phyloP scores from a whole-genome alignment of 2,113 vertebrate genomes.

The Salminus brasiliensis region DNA sequence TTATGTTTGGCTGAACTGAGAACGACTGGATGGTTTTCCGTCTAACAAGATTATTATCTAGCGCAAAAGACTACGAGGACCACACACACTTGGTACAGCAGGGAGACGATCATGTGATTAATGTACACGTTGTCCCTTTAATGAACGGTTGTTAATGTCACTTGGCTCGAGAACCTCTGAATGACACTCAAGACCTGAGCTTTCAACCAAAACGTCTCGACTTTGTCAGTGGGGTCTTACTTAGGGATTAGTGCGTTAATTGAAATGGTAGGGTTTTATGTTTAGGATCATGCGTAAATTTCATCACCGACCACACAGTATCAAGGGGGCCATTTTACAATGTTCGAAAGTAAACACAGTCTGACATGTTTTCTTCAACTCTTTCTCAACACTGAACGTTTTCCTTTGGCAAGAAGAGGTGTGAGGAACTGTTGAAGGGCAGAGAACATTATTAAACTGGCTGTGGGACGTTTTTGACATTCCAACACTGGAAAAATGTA shows the following conservation, averaged over 20 bases:
- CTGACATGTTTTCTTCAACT: slow-evolving; percentile 59
- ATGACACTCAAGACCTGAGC: slow-evolving; percentile 51
- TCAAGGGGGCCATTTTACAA: slow-evolving; percentile 51
- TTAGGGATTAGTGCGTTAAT: slow-evolving; percentile 61
- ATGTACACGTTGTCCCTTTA: slow-evolving; percentile 29
- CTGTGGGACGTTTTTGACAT: slow-evolving; percentile 41
- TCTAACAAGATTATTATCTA: slow-evolving; percentile 46
- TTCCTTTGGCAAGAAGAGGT: slow-evolving; percentile 37
- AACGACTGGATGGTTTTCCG: slow-evolving; percentile 46
- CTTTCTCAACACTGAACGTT: slow-evolving; percentile 56
- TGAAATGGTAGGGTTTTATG: slow-evolving; percentile 51
- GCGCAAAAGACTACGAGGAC: slow-evolving; percentile 35
- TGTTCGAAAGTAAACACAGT: slow-evolving; percentile 58
- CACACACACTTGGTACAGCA: slow-evolving; percentile 47
- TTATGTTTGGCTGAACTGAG: slow-evolving; percentile 32
- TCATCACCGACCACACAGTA: slow-evolving; percentile 53
- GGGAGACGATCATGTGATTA: slow-evolving; percentile 39
- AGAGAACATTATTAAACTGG: slow-evolving; percentile 41
- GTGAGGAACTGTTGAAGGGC: slow-evolving; percentile 33
- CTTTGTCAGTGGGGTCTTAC: slow-evolving; percentile 50
- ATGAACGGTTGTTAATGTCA: slow-evolving; percentile 56
- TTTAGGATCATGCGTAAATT: slow-evolving; percentile 51
- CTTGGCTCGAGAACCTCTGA: slow-evolving; percentile 47
- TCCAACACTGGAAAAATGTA: slow-evolving; percentile 40
- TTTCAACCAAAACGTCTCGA: slow-evolving; percentile 58